Evolutionary conservation across 1,140 invertebrate genomes (phyloP).

Genomic region (Hyposmocoma kahamanoa): DNA sequence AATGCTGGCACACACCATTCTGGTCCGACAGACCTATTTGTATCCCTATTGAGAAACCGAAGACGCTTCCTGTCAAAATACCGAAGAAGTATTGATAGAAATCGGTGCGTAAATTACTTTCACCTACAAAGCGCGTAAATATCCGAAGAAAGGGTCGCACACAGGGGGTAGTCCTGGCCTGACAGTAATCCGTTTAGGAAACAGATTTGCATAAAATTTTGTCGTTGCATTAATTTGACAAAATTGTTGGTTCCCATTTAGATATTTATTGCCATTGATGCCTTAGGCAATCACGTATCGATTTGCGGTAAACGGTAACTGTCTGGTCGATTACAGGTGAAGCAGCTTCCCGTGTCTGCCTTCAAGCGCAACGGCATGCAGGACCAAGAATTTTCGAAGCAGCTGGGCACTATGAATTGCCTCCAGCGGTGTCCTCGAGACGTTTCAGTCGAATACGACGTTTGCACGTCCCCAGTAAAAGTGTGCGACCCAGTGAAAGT

Average conservation of each 20-base stretch:
- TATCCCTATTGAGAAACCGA: slow-evolving; percentile 44
- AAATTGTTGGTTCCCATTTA: no score
- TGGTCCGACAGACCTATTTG: slow-evolving; percentile 39
- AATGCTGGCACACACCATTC: slow-evolving; percentile 40
- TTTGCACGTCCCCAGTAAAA: slow-evolving; percentile 31
- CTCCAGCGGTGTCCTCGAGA: slow-evolving; percentile 44
- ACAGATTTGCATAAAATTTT: no score
- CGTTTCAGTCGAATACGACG: slow-evolving; percentile 44
- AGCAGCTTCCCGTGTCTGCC: slow-evolving; percentile 47
- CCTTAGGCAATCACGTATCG: no score
- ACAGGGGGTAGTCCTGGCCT: neutral
- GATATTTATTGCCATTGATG: no score
- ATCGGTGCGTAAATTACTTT: slow-evolving; percentile 31
- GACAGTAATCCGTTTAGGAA: neutral
- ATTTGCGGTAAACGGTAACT: slow-evolving; percentile 30
- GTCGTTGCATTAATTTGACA: no score
- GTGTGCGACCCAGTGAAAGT: slow-evolving; percentile 48
- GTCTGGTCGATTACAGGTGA: slow-evolving; percentile 55
- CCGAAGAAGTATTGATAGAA: slow-evolving; percentile 3
- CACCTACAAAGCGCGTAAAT: slow-evolving; percentile 1
- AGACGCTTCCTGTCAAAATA: slow-evolving; percentile 36
- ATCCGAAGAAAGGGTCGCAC: neutral
- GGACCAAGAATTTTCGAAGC: slow-evolving; percentile 55
- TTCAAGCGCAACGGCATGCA: slow-evolving; percentile 65
- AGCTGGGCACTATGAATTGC: slow-evolving; percentile 51